Base-by-base conservation (phyloP, 2,113 vertebrate species). In the Aptenodytes forsteri region DNA sequence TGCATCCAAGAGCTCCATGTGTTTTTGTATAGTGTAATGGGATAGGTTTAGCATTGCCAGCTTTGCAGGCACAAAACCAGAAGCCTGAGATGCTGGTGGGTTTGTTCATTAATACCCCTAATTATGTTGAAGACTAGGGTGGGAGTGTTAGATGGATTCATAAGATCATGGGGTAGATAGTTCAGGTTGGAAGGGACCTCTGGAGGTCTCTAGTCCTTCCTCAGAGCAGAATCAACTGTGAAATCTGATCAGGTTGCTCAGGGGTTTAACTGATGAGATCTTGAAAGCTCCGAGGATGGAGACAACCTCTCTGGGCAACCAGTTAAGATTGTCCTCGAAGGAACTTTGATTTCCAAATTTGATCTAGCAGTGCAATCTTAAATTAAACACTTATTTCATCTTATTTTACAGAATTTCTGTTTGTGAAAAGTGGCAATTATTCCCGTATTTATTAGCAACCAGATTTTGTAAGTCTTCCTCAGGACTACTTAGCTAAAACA, bases 1-100 rank as follows among this genome's bases (percentile, higher is more conserved):
- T 26, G 26, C 22, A 17, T 25, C 40, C 1, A 3, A 65, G n/a
- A 65, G 27, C 40, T 27, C 26, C 2, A 1, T 3, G 22, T 38
- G 2, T 4, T 6, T 64, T 71, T 40, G 8, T 25, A 1, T 14
- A 42, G 19, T 5, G 6, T 11, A 55, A 20, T 52, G 40, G 44
- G 9, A 30, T 34, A 34, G 16, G 6, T 46, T 61, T 64, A 59
- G 22, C 29, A 13, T 5, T 49, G 26, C 4, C n/a, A 49, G 32
- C 32, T 83, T 62, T 87, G 21, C 12, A 44, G 49, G 21, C 40
- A 50, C 17, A 62, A 32, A 54, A 5, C 10, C 6, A 62, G 30
- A 59, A 56, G 44, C 14, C 50, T 38, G n/a, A 93, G 66, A 30
- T 65, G 34, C 16, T 58, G 18, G 14, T 56, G 34, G 40, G 3